Percentiles rank a stretch among this genome's conserved stretches.
Conservation (phyloP, 2,888 invertebrate species). For the Pilophorus perplexus region DNA sequence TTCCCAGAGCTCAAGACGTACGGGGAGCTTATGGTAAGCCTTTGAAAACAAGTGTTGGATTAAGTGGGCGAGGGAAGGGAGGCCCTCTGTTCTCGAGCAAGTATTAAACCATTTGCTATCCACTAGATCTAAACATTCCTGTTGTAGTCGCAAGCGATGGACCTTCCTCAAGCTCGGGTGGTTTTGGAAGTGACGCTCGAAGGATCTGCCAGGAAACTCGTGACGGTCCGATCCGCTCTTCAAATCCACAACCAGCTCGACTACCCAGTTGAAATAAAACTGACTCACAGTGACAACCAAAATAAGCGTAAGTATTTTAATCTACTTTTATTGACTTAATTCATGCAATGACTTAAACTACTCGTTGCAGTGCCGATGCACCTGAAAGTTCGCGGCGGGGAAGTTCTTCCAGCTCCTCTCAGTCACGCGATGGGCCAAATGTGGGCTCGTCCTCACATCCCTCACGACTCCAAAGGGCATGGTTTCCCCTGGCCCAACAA, state of each 20-base stretch:
- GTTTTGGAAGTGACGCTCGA: slow-evolving; percentile 89
- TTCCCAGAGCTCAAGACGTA: slow-evolving; percentile 52
- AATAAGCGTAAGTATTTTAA: slow-evolving; percentile 51
- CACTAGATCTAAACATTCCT: too few species aligned
- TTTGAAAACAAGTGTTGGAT: too few species aligned
- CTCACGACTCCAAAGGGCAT: slow-evolving; percentile 48
- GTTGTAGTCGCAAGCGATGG: slow-evolving; percentile 45
- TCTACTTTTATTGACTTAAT: too few species aligned
- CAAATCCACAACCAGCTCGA: slow-evolving; percentile 73
- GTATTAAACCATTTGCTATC: too few species aligned
- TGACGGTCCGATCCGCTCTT: slow-evolving; percentile 87
- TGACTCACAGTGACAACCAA: slow-evolving; percentile 60
- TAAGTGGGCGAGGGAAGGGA: too few species aligned
- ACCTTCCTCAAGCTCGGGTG: slow-evolving; percentile 65
- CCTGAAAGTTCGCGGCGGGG: slow-evolving; percentile 43
- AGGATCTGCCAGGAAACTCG: slow-evolving; percentile 89
- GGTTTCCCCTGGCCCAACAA: slow-evolving; percentile 58
- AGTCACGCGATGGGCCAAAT: slow-evolving; percentile 70
- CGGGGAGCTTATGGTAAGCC: slow-evolving; percentile 19
- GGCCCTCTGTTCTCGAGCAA: too few species aligned
- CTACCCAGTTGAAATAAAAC: slow-evolving; percentile 68
- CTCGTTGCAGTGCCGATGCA: slow-evolving; percentile 44
- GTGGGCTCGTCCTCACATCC: slow-evolving; percentile 67
- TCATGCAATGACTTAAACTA: too few species aligned
- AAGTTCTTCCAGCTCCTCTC: slow-evolving; percentile 66